Conservation (phyloP, 2,888 invertebrate species). For the Eilema sororculum region DNA sequence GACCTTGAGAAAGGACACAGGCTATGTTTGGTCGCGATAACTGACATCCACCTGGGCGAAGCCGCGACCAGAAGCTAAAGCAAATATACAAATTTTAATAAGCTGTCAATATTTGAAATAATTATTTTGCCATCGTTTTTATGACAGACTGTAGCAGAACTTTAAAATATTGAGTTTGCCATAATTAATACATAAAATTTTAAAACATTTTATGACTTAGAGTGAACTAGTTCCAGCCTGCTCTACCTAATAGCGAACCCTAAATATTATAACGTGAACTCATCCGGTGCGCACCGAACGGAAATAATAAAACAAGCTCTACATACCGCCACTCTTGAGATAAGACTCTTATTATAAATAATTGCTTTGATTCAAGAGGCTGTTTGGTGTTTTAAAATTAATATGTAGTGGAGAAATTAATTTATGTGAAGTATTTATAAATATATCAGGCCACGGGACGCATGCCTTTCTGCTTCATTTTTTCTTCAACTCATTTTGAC, state of each 20-base stretch:
- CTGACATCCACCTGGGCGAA: too few species aligned
- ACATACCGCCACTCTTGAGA: constrained; percentile 49
- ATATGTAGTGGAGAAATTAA: constrained; percentile 30
- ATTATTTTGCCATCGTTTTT: too few species aligned
- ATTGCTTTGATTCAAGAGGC: constrained; percentile 46
- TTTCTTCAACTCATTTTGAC: constrained; percentile 8
- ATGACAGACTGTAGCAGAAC: not conserved
- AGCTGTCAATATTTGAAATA: too few species aligned
- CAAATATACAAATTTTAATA: too few species aligned
- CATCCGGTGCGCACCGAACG: constrained; percentile 48
- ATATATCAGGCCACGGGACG: constrained; percentile 1
- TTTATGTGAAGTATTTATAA: constrained; percentile 21
- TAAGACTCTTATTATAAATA: constrained; percentile 53
- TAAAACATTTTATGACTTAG: not conserved
- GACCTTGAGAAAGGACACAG: too few species aligned
- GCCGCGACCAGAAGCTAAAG: too few species aligned
- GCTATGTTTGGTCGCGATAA: too few species aligned
- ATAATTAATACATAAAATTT: not conserved
- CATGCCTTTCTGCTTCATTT: not conserved
- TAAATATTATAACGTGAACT: constrained; percentile 51
- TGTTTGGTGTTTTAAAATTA: constrained; percentile 43
- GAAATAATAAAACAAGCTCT: constrained; percentile 54
- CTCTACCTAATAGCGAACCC: constrained; percentile 19
- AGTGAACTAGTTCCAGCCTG: not conserved
- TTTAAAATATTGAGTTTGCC: too few species aligned